Evolutionary conservation across 2,797 vertebrate genomes (phyloP).

Genomic region (Amniataba percoides): DNA sequence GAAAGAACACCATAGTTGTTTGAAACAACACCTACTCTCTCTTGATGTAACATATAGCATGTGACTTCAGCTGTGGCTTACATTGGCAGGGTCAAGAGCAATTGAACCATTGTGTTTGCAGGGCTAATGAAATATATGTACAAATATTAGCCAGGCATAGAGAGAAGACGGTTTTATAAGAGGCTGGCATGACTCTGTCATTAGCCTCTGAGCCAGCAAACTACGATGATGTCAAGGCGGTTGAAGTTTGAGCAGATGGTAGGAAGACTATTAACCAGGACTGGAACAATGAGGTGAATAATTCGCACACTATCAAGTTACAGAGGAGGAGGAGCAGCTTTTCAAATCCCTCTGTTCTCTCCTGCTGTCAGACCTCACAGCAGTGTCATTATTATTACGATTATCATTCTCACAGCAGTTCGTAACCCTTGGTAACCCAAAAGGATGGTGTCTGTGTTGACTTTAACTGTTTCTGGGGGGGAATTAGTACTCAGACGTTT

Average conservation of each 20-base stretch:
- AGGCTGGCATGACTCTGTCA: slow-evolving; percentile 40
- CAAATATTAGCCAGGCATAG: slow-evolving; percentile 32
- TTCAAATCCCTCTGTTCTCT: slow-evolving; percentile 61
- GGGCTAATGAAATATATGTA: slow-evolving; percentile 22
- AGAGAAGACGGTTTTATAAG: slow-evolving; percentile 28
- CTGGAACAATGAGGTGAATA: slow-evolving; percentile 70
- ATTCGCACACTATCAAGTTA: slow-evolving; percentile 58
- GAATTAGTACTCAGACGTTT: slow-evolving; percentile 13
- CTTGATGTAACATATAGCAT: not conserved
- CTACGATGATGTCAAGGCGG: slow-evolving; percentile 43
- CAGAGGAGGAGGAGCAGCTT: slow-evolving; percentile 62
- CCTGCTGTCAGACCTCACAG: slow-evolving; percentile 62
- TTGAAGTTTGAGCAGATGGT: slow-evolving; percentile 70
- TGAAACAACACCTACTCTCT: not conserved
- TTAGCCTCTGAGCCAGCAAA: slow-evolving; percentile 54
- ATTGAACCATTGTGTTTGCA: slow-evolving; percentile 13
- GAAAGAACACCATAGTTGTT: slow-evolving; percentile 17
- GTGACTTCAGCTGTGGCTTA: slow-evolving; percentile 10
- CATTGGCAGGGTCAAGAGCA: slow-evolving; percentile 19
- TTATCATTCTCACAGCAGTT: slow-evolving; percentile 46
- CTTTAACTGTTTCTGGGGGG: slow-evolving; percentile 11
- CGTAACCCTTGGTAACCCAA: slow-evolving; percentile 48
- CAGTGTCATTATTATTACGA: slow-evolving; percentile 56
- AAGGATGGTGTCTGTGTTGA: slow-evolving; percentile 29
- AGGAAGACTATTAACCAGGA: slow-evolving; percentile 56